phyloP scores from a whole-genome alignment of 2,797 vertebrate genomes.

The Furcifer pardalis region DNA sequence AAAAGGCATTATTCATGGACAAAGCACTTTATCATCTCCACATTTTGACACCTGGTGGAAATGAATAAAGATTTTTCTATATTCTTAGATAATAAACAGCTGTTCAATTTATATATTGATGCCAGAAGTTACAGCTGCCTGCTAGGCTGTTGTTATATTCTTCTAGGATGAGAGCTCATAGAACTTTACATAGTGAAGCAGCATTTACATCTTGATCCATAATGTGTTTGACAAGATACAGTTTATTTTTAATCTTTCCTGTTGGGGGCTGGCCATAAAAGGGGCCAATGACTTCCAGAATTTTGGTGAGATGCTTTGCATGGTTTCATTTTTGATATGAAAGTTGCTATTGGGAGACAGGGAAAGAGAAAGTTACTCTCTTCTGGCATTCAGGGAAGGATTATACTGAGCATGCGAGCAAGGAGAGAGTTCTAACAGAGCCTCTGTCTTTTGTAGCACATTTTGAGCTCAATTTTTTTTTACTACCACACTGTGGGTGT shows the following conservation, averaged over 20 bases:
- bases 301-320: not conserved
- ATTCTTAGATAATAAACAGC: not conserved
- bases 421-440: too few relatives aligned
- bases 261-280: not conserved
- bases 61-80: constrained; percentile 21
- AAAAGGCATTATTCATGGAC: constrained; percentile 6
- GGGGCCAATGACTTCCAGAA: not conserved
- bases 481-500: too few relatives aligned
- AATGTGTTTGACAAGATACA: not conserved
- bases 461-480: too few relatives aligned
- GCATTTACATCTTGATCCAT: not conserved
- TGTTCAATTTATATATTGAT: constrained; percentile 16
- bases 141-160: not conserved
- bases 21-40: constrained; percentile 10
- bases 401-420: too few relatives aligned
- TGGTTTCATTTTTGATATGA: not conserved
- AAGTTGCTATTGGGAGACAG: not conserved
- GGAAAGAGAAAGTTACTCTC: not conserved
- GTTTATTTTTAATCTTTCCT: not conserved
- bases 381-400: too few relatives aligned
- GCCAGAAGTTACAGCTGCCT: constrained; percentile 26
- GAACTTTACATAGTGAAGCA: not conserved
- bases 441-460: too few relatives aligned
- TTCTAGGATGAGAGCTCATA: not conserved
- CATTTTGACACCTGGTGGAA: not conserved